Evolutionary conservation across 1,140 invertebrate genomes (phyloP).

Genomic region (Anoplolepis gracilipes): DNA sequence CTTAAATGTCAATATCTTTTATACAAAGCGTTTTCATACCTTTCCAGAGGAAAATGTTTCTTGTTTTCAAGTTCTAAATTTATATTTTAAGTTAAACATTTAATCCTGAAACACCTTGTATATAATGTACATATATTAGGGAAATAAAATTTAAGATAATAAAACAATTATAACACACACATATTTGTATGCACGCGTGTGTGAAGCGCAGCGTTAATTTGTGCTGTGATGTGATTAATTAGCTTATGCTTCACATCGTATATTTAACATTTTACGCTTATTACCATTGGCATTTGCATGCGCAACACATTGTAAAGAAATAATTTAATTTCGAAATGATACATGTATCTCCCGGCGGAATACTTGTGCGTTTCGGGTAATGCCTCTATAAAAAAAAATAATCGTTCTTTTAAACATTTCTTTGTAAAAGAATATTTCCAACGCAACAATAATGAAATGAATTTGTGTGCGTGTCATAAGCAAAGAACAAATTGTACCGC

Average conservation of each 20-base stretch:
- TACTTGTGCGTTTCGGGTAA: not conserved
- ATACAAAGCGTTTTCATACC: no score
- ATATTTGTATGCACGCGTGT: no score
- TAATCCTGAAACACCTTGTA: no score
- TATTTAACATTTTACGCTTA: constrained; percentile 23
- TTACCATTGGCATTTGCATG: constrained; percentile 13
- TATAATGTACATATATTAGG: not conserved
- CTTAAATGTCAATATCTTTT: no score
- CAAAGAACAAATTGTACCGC: not conserved
- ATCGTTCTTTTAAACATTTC: not conserved
- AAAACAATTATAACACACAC: no score
- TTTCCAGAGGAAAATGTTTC: no score
- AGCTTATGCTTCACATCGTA: not conserved
- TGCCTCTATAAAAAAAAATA: not conserved
- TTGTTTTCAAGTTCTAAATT: no score
- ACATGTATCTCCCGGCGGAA: not conserved
- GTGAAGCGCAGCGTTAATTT: not conserved
- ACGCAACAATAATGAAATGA: not conserved
- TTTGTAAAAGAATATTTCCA: not conserved
- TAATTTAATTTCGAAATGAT: constrained; percentile 18
- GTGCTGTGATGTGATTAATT: constrained; percentile 40
- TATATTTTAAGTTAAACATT: no score
- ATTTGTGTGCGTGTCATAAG: not conserved
- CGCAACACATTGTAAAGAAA: not conserved
- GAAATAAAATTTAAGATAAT: no score